Base-by-base conservation (phyloP, 2,888 invertebrate genomes). In the Carabus problematicus region DNA sequence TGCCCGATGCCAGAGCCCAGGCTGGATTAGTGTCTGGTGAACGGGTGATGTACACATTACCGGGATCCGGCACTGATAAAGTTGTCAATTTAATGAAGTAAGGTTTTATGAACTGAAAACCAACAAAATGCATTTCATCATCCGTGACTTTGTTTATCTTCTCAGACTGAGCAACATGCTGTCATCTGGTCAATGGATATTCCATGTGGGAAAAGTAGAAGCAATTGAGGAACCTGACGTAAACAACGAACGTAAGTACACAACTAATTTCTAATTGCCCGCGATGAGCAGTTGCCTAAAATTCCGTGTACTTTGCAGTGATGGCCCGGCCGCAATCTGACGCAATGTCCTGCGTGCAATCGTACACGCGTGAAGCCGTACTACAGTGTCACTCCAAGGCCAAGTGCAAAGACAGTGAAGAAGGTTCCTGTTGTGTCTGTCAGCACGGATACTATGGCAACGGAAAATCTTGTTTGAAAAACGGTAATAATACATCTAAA, bases 11-110 rank as follows among this genome's bases (percentile, higher is more conserved):
- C 0, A 90, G 94, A 75, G 97, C 95, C 0, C 98, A 98, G 82
- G 95, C 92, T 62, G 98, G 97, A 1, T 92, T 98, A 75, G 89
- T 95, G 72, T 87, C 94, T 0, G 92, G 92, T 71, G 94, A 95
- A 78, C 93, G 93, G 47, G 86, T 91, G 70, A 83, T 89, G 66
- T 89, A 88, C 76, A 87, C 88, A 1, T 84, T 98, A 16, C 89
- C 91, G 70, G 94, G 94, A 64, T 97, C 97, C 11, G 98, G 97
- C 52, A 94, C 93, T n/a, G 94, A 95, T 79, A 92, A 93, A 82
- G 90, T 94, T 72, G 85, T 87, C 74, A 90, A 91, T 79, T 85
- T 95, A 72, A 88, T 91, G 82, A 91, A 88, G 94, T 94, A 84
- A 52, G 79, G 82, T 77, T 56, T 60, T 49, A 45, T 41, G n/a